phyloP scores from a whole-genome alignment of 2,113 vertebrate species.

The Poeciliopsis turrubarensis region DNA sequence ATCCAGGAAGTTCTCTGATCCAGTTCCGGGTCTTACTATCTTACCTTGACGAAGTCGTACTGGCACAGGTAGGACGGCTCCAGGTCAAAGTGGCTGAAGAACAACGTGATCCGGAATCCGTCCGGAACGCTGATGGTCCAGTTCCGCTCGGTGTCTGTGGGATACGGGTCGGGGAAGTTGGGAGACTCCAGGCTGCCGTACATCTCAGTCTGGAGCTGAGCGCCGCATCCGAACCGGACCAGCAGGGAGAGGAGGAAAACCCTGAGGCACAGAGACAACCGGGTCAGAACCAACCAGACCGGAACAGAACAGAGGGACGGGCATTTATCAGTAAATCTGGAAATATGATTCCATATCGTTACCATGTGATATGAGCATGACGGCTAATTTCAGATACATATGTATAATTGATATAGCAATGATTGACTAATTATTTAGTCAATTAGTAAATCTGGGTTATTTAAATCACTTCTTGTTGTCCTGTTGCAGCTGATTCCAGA shows the following conservation, averaged over 20 bases:
- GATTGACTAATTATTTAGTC: no score
- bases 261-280: background rate
- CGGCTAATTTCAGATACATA: no score
- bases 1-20: no score
- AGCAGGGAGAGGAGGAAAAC: background rate
- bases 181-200: slow-evolving; percentile 90
- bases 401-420: no score
- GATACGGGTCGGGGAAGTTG: slow-evolving; percentile 91
- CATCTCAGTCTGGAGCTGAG: slow-evolving; percentile 77
- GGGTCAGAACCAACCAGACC: background rate
- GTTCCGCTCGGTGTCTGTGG: slow-evolving; percentile 80
- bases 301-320: no score
- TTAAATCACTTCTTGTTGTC: no score
- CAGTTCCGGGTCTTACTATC: background rate
- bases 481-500: no score
- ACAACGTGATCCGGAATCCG: slow-evolving; percentile 87
- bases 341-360: no score
- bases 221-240: fast-evolving
- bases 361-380: no score
- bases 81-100: slow-evolving; percentile 96
- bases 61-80: slow-evolving; percentile 97
- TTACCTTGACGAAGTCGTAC: slow-evolving; percentile 96
- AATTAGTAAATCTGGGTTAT: no score
- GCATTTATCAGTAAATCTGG: no score
- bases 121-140: slow-evolving; percentile 91